Conservation (phyloP, 1,140 invertebrate species). For the Drosophila subpulchrella region DNA sequence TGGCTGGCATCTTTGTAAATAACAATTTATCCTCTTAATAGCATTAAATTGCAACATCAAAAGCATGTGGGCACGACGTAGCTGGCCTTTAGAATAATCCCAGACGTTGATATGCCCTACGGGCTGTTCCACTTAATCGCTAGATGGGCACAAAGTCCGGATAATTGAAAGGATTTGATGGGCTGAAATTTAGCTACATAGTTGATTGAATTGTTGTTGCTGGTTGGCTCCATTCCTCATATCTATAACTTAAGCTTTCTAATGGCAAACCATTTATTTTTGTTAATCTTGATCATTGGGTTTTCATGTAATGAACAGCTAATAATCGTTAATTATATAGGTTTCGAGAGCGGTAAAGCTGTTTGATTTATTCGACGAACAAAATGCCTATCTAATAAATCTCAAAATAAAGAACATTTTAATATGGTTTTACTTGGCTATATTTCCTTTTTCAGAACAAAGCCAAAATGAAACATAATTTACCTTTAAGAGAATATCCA, state of each 20-base stretch:
- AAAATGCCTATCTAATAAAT: not conserved
- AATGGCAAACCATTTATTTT: not conserved
- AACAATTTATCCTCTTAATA: slow-evolving; percentile 59
- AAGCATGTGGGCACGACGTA: slow-evolving; percentile 47
- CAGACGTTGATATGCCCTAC: slow-evolving; percentile 43
- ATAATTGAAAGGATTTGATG: slow-evolving; percentile 39
- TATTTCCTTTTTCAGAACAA: slow-evolving; percentile 1
- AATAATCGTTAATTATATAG: not conserved
- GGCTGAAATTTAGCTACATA: slow-evolving; percentile 31
- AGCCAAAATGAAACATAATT: not conserved
- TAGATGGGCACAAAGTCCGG: slow-evolving; percentile 35
- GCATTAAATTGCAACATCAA: slow-evolving; percentile 53
- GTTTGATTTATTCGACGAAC: not conserved
- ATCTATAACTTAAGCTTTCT: not conserved
- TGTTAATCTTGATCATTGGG: too few relatives aligned
- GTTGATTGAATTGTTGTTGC: slow-evolving; percentile 42
- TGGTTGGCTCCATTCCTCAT: not conserved
- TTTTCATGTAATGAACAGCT: slow-evolving; percentile 5
- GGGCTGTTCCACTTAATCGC: slow-evolving; percentile 46
- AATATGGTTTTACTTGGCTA: too few relatives aligned
- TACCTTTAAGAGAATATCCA: slow-evolving; percentile 20
- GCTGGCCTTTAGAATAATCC: slow-evolving; percentile 25
- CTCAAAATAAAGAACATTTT: not conserved
- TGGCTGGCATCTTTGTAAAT: slow-evolving; percentile 48
- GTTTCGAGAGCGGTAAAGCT: not conserved